Evolutionary conservation across 2,888 invertebrate genomes (phyloP), one percentile per base, ranked within the genome.

Genomic region (Sialis fuliginosa): DNA sequence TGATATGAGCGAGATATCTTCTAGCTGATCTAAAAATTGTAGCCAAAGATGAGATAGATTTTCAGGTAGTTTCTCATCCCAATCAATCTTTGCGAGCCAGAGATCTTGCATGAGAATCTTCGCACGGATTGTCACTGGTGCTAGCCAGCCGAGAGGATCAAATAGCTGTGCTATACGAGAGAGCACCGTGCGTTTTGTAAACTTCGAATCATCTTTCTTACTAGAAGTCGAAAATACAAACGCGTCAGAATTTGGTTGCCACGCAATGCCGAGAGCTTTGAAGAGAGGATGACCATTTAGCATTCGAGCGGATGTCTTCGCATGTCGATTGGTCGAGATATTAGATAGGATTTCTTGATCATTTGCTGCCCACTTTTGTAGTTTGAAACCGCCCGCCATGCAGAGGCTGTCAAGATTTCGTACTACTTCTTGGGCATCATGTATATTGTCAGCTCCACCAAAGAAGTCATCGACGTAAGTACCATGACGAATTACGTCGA

Each of bases 11-110:
- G 34, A n/a, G n/a, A 45, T 13, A 3, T 45, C 40, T 33, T 39
- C 30, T 22, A 48, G 31, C 39, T 45, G 41, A 9, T 39, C 30
- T 7, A 33, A 9, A 32, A 48, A 46, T 5, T 2, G 6, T 2
- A 5, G 40, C 48, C 48, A 48, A 35, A 9, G 9, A n/a, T 35
- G 2, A 35, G 35, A 35, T n/a, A 35, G 35, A 33, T 44, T 12
- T 33, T 33, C 31, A 42, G 42, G 42, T 31, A 42, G 32, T 8
- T 31, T 32, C 10, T 43, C 43, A n/a, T 43, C 43, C 33, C 43
- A 43, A 13, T 43, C 22, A 4, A 30, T n/a, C 7, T 43, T 43
- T 43, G 32, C 9, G n/a, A 31, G 9, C 43, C 43, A 43, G 5
- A 43, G 33, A 5, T 43, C 13, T 43, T 43, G 43, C 31, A 43